Conservation (phyloP, 2,888 invertebrate species). For the Lasioglossum villosulum region DNA sequence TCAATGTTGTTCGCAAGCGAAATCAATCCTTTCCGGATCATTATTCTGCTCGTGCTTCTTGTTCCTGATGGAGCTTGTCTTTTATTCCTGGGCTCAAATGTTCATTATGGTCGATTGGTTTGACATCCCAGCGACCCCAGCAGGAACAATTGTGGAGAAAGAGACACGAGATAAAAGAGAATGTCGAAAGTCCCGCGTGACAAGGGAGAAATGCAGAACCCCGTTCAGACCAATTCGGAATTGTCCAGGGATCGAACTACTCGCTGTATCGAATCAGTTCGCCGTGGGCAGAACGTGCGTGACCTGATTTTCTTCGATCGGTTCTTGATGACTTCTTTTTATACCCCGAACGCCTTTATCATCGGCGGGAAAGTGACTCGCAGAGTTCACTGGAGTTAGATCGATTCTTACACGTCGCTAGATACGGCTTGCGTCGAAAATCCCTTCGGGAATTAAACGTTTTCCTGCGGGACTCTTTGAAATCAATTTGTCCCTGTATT, state of each 20-base stretch:
- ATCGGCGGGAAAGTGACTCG: background rate
- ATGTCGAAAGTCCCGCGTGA: background rate
- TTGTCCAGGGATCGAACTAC: conserved; percentile 40
- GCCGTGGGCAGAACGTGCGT: background rate
- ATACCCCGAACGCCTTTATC: background rate
- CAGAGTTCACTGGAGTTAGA: background rate
- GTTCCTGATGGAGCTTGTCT: background rate
- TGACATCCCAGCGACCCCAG: no score
- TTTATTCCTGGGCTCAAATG: background rate
- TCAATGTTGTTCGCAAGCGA: background rate
- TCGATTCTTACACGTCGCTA: background rate
- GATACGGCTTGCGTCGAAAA: background rate
- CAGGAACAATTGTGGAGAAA: background rate
- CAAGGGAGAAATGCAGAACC: background rate
- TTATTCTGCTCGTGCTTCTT: background rate
- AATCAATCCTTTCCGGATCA: background rate
- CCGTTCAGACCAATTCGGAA: conserved; percentile 40
- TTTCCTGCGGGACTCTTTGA: background rate
- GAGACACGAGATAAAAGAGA: background rate
- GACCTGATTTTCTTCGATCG: conserved; percentile 12
- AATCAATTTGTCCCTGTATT: no score
- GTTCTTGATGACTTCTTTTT: background rate
- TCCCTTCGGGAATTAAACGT: background rate
- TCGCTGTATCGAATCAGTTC: conserved; percentile 31
- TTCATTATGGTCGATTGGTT: background rate